A percentile compares a stretch with the other conserved stretches of the same genome.
Conservation (phyloP, 2,113 vertebrate species). For the Xiphophorus couchianus region DNA sequence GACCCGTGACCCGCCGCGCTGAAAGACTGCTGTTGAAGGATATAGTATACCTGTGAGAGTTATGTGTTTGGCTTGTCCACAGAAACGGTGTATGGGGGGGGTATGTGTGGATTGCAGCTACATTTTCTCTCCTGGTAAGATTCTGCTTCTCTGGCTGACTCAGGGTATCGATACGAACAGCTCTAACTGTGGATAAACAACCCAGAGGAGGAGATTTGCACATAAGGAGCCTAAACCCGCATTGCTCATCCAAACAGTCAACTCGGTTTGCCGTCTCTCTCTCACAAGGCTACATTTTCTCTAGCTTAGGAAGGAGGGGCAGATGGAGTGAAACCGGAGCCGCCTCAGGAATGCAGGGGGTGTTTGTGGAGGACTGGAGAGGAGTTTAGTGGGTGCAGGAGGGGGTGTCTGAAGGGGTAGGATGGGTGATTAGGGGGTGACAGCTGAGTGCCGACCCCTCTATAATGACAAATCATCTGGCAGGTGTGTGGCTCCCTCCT, state of each 20-base stretch:
- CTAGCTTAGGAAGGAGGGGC: slow-evolving; percentile 67
- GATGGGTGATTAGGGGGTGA: slow-evolving; percentile 84
- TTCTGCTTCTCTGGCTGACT: background rate
- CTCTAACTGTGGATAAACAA: slow-evolving; percentile 59
- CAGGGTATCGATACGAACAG: slow-evolving; percentile 42
- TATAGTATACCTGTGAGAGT: slow-evolving; percentile 81
- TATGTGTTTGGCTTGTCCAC: slow-evolving; percentile 70
- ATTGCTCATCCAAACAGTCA: slow-evolving; percentile 58
- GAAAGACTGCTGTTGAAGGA: slow-evolving; percentile 77
- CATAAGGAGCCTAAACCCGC: slow-evolving; percentile 16
- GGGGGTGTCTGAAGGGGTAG: slow-evolving; percentile 69
- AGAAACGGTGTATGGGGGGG: slow-evolving; percentile 40
- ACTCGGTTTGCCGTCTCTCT: slow-evolving; percentile 62
- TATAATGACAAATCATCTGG: slow-evolving; percentile 86
- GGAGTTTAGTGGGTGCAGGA: slow-evolving; percentile 59
- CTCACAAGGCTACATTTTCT: slow-evolving; percentile 72
- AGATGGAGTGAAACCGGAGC: slow-evolving; percentile 80
- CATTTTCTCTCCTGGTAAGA: slow-evolving; percentile 40
- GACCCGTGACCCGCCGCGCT: slow-evolving; percentile 69
- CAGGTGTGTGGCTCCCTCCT: slow-evolving; percentile 79
- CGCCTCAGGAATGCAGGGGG: slow-evolving; percentile 75
- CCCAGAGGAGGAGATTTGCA: slow-evolving; percentile 45
- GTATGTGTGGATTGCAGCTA: slow-evolving; percentile 52
- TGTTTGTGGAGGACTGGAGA: slow-evolving; percentile 70
- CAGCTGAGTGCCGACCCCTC: slow-evolving; percentile 86